A percentile compares a stretch with the other conserved stretches of the same genome.
Conservation (phyloP, 37 sponge, comb jelly and placozoan species). For the Corticium candelabrum region DNA sequence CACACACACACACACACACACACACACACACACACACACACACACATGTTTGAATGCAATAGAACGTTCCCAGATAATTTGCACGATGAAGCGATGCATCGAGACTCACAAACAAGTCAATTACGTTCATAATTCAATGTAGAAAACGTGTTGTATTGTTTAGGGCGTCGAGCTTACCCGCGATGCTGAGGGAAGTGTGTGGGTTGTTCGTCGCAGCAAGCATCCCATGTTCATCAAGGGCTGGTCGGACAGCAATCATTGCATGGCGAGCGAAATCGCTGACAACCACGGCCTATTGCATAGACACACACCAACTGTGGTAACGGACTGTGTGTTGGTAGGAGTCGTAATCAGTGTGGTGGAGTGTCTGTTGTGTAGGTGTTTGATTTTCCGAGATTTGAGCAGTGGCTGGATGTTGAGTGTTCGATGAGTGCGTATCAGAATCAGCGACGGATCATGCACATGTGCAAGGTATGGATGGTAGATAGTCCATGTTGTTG, state of each 20-base stretch:
- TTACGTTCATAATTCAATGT: background rate
- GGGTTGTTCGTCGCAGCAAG: background rate
- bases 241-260: background rate
- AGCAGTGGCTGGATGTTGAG: background rate
- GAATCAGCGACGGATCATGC: background rate
- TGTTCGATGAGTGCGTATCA: background rate
- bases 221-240: background rate
- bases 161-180: slow-evolving; percentile 1
- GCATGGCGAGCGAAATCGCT: background rate
- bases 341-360: background rate
- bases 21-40: background rate
- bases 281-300: background rate
- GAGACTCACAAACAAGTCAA: slow-evolving; percentile 8
- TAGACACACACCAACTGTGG: background rate
- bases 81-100: background rate
- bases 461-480: background rate
- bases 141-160: no score
- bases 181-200: background rate
- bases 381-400: background rate
- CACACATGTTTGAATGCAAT: slow-evolving; percentile 6
- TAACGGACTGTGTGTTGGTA: background rate
- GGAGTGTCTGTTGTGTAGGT: background rate
- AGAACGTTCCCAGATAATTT: slow-evolving; percentile 3
- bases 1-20: slow-evolving; percentile 1
- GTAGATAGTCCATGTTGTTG: no score